Percentiles rank a stretch among this genome's conserved stretches.
phyloP scores from a whole-genome alignment of 2,113 vertebrate species.

The Herpetotheres cachinnans region DNA sequence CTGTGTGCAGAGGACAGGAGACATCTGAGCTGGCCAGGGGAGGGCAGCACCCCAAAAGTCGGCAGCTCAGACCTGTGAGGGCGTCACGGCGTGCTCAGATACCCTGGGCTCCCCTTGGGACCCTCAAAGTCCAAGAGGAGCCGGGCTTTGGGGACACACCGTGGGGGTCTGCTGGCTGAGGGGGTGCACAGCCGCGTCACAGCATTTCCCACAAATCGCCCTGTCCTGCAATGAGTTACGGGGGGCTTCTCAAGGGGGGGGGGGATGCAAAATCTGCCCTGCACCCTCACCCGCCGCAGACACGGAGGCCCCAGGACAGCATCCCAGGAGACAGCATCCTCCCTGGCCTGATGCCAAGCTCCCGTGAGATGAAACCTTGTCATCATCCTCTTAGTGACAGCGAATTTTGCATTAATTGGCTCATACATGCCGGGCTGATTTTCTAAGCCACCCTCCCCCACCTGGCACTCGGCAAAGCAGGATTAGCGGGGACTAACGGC shows the following conservation, averaged over 20 bases:
- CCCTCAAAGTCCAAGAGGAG: neutral
- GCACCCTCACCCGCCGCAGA: neutral
- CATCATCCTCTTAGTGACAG: conserved; percentile 44
- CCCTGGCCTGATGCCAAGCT: neutral
- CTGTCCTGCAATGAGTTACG: rapidly evolving
- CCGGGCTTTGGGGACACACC: neutral
- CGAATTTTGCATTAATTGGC: neutral
- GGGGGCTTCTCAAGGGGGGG: neutral
- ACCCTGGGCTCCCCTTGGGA: neutral
- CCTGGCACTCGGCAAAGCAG: neutral
- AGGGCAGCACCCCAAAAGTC: neutral
- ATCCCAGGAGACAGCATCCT: neutral
- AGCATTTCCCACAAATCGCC: neutral
- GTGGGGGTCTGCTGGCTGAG: rapidly evolving
- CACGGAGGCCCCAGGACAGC: rapidly evolving
- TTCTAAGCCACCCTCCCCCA: neutral
- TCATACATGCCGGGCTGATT: neutral
- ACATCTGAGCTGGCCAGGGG: neutral
- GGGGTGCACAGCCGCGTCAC: neutral
- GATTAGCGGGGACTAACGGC: neutral
- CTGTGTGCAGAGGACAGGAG: neutral
- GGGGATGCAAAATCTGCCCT: neutral
- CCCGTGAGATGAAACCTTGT: conserved; percentile 8
- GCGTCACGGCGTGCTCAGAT: neutral
- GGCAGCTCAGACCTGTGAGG: neutral